These are phyloP conservation scores for Macquaria australasica DNA, from an alignment of 2,113 vertebrate genomes.

Conservation along the genomic window DNA sequence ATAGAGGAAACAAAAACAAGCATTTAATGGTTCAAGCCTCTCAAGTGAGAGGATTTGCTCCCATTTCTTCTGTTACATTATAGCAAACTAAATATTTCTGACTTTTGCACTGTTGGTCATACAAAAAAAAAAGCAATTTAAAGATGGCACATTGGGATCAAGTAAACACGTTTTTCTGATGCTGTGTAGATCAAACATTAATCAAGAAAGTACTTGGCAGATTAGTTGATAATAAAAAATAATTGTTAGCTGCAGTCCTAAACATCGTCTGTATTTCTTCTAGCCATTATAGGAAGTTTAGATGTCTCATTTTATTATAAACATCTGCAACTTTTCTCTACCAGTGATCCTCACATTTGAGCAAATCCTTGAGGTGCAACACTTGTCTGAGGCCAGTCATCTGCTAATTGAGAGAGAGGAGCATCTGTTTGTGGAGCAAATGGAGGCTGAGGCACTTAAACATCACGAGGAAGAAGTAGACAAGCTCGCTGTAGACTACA, in stretches of 20 bases:
- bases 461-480: slow-evolving; percentile 71
- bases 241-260: neutral
- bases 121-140: too few species aligned
- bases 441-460: slow-evolving; percentile 42
- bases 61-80: too few species aligned
- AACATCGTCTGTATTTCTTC: neutral
- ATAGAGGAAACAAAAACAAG: too few species aligned
- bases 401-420: slow-evolving; percentile 85
- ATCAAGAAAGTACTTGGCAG: too few species aligned
- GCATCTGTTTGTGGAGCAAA: slow-evolving; percentile 62
- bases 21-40: too few species aligned
- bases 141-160: too few species aligned
- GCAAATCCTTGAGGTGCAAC: slow-evolving; percentile 46
- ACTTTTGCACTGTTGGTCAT: too few species aligned
- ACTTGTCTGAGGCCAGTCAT: slow-evolving; percentile 60
- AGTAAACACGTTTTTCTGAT: too few species aligned
- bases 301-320: neutral
- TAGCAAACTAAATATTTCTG: too few species aligned
- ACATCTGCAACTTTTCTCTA: neutral
- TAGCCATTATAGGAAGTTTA: neutral
- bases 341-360: slow-evolving; percentile 59
- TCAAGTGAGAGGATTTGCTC: too few species aligned
- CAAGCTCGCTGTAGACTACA: slow-evolving; percentile 74
- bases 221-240: too few species aligned
- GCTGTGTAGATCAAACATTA: too few species aligned